Conservation (phyloP, 2,797 vertebrate species). For the Brotula barbata region DNA sequence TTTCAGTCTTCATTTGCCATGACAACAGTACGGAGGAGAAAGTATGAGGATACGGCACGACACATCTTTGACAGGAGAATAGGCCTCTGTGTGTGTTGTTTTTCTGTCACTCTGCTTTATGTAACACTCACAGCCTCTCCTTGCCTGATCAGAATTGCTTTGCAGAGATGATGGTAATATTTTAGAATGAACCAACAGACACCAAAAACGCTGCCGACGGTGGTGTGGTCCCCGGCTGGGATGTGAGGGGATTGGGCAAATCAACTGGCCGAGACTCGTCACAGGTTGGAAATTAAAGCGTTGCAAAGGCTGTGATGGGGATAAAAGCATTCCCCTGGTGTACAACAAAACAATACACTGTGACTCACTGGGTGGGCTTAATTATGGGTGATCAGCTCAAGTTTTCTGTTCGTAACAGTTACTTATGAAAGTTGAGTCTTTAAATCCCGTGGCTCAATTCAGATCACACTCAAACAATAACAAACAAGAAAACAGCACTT, state of each 20-base stretch:
- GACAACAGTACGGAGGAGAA: conserved; percentile 56
- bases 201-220: conserved; percentile 36
- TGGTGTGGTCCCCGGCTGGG: conserved; percentile 9
- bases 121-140: conserved; percentile 49
- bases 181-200: conserved; percentile 41
- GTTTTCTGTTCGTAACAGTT: conserved; percentile 53
- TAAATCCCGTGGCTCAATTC: conserved; percentile 51
- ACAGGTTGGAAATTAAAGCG: conserved; percentile 46
- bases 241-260: conserved; percentile 34
- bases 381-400: conserved; percentile 53
- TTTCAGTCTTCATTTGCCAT: conserved; percentile 71
- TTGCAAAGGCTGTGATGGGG: conserved; percentile 23
- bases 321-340: conserved; percentile 37
- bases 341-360: conserved; percentile 19
- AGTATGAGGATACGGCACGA: conserved; percentile 59
- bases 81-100: conserved; percentile 63
- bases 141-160: conserved; percentile 50
- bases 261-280: conserved; percentile 47
- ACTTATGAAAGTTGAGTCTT: conserved; percentile 61
- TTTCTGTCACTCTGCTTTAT: conserved; percentile 65
- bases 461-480: conserved; percentile 45
- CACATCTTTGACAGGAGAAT: conserved; percentile 72
- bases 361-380: conserved; percentile 44
- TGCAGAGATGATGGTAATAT: conserved; percentile 45
- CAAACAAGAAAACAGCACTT: conserved; percentile 25